These are phyloP conservation scores for Cantharis rustica DNA, from an alignment of 2,888 invertebrate species.

Conservation along the genomic window DNA sequence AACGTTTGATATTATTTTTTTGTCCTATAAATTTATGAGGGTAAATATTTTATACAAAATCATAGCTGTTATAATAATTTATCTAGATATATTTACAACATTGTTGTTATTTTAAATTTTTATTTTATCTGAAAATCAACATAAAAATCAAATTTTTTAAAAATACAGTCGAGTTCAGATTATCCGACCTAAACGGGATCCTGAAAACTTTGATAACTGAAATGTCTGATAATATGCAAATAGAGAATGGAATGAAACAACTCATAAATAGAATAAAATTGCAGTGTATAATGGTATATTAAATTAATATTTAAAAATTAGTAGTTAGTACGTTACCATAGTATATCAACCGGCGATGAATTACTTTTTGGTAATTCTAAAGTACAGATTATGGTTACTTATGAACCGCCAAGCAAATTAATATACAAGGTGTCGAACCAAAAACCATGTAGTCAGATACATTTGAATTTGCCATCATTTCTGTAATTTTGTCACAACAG, in stretches of 20 bases:
- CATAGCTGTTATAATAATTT: constrained; percentile 5
- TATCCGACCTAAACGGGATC: background rate
- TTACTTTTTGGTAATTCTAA: too few species aligned
- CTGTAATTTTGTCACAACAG: too few species aligned
- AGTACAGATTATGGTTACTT: too few species aligned
- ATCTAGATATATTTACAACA: background rate
- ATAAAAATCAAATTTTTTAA: background rate
- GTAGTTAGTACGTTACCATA: too few species aligned
- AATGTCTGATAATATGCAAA: background rate
- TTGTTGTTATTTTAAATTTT: background rate
- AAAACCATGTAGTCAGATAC: too few species aligned
- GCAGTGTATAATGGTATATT: background rate
- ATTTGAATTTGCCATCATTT: too few species aligned
- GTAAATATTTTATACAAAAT: constrained; percentile 11
- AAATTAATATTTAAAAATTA: too few species aligned
- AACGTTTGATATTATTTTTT: background rate
- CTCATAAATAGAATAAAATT: background rate
- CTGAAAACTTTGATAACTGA: background rate
- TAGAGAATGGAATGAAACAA: background rate
- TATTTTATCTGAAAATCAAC: background rate
- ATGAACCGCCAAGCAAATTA: too few species aligned
- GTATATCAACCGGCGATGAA: too few species aligned
- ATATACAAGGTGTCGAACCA: too few species aligned
- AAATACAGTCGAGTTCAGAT: background rate
- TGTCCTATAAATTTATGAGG: constrained; percentile 1